Evolutionary conservation across 2,797 vertebrate species (phyloP), one percentile per base, ranked within the genome.

Genomic region (Coregonus sp.): DNA sequence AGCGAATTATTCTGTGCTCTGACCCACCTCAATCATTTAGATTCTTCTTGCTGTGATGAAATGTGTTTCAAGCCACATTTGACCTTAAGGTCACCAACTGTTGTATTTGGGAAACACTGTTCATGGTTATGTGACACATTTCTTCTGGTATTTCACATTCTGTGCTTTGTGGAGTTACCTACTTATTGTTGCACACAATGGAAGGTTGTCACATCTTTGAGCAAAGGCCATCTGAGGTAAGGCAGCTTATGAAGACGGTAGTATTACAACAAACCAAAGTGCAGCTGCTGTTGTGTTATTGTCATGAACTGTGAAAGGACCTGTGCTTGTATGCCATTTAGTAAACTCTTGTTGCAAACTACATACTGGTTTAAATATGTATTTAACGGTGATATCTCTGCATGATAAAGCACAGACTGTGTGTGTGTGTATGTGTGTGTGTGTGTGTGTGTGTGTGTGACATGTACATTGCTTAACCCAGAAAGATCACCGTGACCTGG

Each of bases 401-500:
- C 18, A 16, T 0, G 71, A 63, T 2, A 4, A 12, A 40, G 4
- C 40, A 70, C 50, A 80, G 77, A 65, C 25, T 75, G 2, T 5
- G 20, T 79, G 78, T 33, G 50, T 16, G 47, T 80, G 76, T 75
- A 5, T 54, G 0, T 61, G 51, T 52, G 47, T 76, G 77, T 75
- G 80, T 76, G 72, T 73, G 70, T 73, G 31, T 80, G 78, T 40
- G 59, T 18, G 50, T 80, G 75, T 75, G 9, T 56, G 0, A 4
- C 15, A 4, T 75, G 47, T 20, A 5, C 18, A 51, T n/a, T 80
- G 75, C 29, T 73, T 54, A 81, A 75, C 70, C 18, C 25, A 50
- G 63, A 65, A 86, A 80, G 18, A 52, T 77, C 87, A 88, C 0
- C 16, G 86, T 63, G 86, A 80, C 25, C 66, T 80, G 66, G 56